A percentile compares a stretch with the other conserved stretches of the same genome.
These are phyloP conservation scores for Setophaga coronata DNA, from an alignment of 2,113 vertebrate species.

Conservation along the genomic window DNA sequence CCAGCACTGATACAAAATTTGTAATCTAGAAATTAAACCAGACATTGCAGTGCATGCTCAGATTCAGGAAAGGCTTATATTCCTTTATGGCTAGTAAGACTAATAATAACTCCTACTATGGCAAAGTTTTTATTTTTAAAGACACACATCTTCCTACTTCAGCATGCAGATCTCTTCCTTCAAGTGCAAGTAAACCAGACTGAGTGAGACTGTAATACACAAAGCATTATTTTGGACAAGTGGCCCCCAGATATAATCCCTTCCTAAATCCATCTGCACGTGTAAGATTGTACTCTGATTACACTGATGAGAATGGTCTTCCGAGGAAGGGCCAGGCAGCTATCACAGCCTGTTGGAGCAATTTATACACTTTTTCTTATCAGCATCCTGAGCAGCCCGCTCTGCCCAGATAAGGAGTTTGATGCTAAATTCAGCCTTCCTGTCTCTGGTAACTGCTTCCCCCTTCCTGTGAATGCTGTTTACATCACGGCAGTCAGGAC, in stretches of 20 bases:
- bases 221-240: background rate
- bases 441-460: slow-evolving; percentile 17
- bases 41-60: background rate
- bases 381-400: slow-evolving; percentile 16
- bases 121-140: background rate
- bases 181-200: background rate
- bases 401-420: slow-evolving; percentile 37
- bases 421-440: slow-evolving; percentile 59
- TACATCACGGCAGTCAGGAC: background rate
- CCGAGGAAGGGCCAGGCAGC: slow-evolving; percentile 1
- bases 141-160: background rate
- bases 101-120: background rate
- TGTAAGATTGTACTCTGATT: background rate
- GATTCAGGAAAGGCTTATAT: background rate
- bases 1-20: background rate
- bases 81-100: background rate
- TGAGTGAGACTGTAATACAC: background rate
- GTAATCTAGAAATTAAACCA: background rate
- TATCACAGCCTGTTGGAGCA: background rate
- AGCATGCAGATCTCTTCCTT: background rate
- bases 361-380: background rate
- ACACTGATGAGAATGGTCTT: background rate
- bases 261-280: background rate
- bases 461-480: slow-evolving; percentile 35
- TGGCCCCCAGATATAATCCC: background rate